Conservation (phyloP, 2,797 vertebrate species). For the Clarias pachynema region DNA sequence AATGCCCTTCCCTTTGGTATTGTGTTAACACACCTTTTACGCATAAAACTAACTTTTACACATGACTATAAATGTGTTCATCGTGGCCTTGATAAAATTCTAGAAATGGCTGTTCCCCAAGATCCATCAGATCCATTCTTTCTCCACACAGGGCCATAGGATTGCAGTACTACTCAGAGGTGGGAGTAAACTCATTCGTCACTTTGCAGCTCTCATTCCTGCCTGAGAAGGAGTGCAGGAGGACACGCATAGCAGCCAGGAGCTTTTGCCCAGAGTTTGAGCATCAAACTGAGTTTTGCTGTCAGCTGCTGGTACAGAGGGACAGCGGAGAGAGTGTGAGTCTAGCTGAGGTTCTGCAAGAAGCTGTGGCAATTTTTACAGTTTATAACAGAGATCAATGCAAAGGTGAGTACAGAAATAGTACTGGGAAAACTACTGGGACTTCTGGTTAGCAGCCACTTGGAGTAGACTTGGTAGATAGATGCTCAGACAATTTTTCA, state of each 20-base stretch:
- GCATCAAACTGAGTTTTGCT: constrained; percentile 81
- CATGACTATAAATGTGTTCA: background rate
- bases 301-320: constrained; percentile 77
- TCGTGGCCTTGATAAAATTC: background rate
- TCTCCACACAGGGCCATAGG: constrained; percentile 74
- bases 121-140: background rate
- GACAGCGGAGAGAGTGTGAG: constrained; percentile 82
- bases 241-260: constrained; percentile 74
- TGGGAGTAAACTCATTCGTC: constrained; percentile 85
- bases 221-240: constrained; percentile 73
- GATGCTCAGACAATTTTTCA: too few relatives aligned
- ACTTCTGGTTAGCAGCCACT: too few relatives aligned
- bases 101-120: background rate
- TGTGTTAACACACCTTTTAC: too few relatives aligned
- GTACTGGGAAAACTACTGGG: too few relatives aligned
- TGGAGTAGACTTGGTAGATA: too few relatives aligned
- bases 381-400: constrained; percentile 81
- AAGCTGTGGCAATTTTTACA: constrained; percentile 79
- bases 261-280: constrained; percentile 90
- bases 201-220: constrained; percentile 84
- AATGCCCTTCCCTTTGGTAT: too few relatives aligned
- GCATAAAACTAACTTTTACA: too few relatives aligned
- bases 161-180: constrained; percentile 74
- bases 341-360: constrained; percentile 87
- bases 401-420: constrained; percentile 60